Evolutionary conservation across 2,888 invertebrate genomes (phyloP).

Genomic region (Linnaemya vulpina): DNA sequence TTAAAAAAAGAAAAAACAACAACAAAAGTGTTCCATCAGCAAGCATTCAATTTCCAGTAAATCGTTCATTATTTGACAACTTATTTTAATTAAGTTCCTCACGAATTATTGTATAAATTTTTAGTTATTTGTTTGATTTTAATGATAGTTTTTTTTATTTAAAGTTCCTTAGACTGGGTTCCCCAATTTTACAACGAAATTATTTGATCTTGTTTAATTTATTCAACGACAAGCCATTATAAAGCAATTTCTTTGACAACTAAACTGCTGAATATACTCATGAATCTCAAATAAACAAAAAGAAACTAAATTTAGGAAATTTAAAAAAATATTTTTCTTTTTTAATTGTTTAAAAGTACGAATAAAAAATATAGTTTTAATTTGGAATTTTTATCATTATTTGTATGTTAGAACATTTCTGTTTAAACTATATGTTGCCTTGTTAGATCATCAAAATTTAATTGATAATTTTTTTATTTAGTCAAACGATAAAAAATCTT

Average conservation of each 20-base stretch:
- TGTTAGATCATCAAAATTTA: constrained; percentile 74
- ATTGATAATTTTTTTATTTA: constrained; percentile 65
- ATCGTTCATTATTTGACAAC: constrained; percentile 53
- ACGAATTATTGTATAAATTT: constrained; percentile 68
- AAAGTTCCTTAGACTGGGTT: constrained; percentile 82
- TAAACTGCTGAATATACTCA: constrained; percentile 55
- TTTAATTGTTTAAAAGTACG: constrained; percentile 29
- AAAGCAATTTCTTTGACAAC: constrained; percentile 44
- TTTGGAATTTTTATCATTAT: constrained; percentile 47
- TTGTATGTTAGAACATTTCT: constrained; percentile 50
- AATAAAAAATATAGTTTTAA: constrained; percentile 53
- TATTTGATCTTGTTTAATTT: constrained; percentile 16
- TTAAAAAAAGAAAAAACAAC: neutral
- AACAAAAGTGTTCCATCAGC: neutral
- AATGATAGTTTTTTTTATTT: constrained; percentile 77
- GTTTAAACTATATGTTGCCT: constrained; percentile 74
- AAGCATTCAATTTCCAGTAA: constrained; percentile 28
- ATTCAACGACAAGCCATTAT: constrained; percentile 44
- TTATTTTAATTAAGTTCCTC: constrained; percentile 54
- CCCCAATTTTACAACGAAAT: constrained; percentile 73
- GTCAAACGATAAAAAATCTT: constrained; percentile 64
- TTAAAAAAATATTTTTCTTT: constrained; percentile 24
- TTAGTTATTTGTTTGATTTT: constrained; percentile 57
- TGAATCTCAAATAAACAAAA: constrained; percentile 40
- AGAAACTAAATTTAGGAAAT: constrained; percentile 43